phyloP scores from a whole-genome alignment of 2,113 vertebrate genomes.

The Cryptotis parvus region DNA sequence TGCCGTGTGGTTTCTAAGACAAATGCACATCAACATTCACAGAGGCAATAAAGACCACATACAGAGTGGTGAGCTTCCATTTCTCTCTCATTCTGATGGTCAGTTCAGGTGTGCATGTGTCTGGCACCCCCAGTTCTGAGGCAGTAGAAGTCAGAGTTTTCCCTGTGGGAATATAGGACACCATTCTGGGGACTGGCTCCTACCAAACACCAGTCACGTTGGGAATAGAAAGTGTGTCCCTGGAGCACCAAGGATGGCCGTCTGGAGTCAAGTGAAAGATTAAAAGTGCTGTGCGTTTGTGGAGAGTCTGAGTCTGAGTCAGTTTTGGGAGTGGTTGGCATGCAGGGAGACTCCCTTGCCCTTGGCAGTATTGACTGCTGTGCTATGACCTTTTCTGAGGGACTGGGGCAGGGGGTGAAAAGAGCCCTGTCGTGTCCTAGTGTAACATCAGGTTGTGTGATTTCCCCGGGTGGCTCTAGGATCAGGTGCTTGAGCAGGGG shows the following conservation, averaged over 20 bases:
- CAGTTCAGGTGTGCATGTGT: not conserved
- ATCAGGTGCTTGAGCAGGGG: not conserved
- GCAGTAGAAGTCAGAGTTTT: not conserved
- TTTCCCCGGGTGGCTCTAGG: slow-evolving; percentile 2
- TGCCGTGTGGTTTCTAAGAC: not conserved
- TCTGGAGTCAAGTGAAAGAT: not conserved
- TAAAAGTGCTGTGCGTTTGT: not conserved
- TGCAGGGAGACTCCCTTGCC: not conserved
- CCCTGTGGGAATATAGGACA: not conserved
- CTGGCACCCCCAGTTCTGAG: not conserved
- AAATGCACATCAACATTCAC: not conserved
- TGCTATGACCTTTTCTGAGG: not conserved
- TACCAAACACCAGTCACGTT: not conserved
- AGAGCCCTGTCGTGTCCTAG: not conserved
- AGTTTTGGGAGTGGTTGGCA: not conserved
- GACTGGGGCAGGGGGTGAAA: not conserved
- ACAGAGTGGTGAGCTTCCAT: not conserved
- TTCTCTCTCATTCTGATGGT: not conserved
- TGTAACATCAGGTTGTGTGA: not conserved
- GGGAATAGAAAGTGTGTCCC: not conserved
- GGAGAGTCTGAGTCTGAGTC: not conserved
- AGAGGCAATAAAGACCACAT: not conserved
- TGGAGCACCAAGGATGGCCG: not conserved
- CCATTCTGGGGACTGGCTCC: not conserved
- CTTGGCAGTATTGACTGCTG: not conserved